phyloP scores from a whole-genome alignment of 2,113 vertebrate species.

The Sciurus niger region DNA sequence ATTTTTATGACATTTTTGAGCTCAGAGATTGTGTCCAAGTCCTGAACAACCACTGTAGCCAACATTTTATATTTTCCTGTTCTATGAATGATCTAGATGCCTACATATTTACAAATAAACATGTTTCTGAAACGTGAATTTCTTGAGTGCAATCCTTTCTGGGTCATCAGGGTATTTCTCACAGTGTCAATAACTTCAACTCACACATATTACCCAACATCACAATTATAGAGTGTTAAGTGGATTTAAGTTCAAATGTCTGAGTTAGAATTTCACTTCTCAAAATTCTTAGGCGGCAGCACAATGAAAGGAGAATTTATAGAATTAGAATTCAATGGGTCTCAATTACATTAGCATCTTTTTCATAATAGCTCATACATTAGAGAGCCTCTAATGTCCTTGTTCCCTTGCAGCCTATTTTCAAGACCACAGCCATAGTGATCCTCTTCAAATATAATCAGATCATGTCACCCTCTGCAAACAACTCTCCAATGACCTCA shows the following conservation, averaged over 20 bases:
- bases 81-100: neutral
- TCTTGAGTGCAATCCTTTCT: neutral
- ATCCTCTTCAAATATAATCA: constrained; percentile 41
- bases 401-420: constrained; percentile 40
- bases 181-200: neutral
- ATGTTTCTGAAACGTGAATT: neutral
- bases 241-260: neutral
- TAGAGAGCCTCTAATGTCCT: constrained; percentile 26
- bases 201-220: neutral
- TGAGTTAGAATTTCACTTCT: constrained; percentile 51
- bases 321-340: constrained; percentile 59
- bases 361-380: constrained; percentile 57
- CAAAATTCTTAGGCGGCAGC: constrained; percentile 8
- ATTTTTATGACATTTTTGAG: neutral
- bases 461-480: constrained; percentile 1
- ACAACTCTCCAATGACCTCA: neutral
- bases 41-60: neutral
- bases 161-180: neutral
- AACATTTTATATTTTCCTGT: neutral
- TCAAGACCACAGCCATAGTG: constrained; percentile 58
- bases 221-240: neutral
- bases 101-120: neutral
- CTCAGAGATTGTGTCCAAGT: neutral
- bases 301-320: constrained; percentile 60
- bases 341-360: constrained; percentile 27